Evolutionary conservation across 2,797 vertebrate species (phyloP), one percentile per base, ranked within the genome.

Genomic region (Betta splendens): DNA sequence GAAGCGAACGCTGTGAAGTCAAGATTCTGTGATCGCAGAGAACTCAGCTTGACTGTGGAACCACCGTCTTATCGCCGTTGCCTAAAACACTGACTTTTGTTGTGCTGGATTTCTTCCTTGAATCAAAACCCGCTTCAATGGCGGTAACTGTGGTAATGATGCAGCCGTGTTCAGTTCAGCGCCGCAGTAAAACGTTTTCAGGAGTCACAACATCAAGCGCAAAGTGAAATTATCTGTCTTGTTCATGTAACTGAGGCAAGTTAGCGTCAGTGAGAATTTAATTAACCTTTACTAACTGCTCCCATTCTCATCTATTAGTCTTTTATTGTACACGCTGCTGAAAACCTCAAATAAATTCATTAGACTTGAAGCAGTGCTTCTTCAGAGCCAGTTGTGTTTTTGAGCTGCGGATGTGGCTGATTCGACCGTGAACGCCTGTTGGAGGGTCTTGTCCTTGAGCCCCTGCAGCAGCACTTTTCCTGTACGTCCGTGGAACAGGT

Each of bases 1-100:
- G 64, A 82, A 87, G 63, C 70, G n/a, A 35, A 65, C 22, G 64
- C 74, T 75, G 56, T 74, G 77, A 72, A 85, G 62, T 79, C 63
- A 65, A 61, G 59, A 56, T 54, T 80, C 70, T 76, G 54, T 69
- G 77, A 79, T 65, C 32, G 33, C 67, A 67, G 55, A 75, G 75
- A 51, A 36, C 3, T 7, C 25, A 1, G 36, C 56, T 20, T 56
- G 66, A 79, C 26, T 62, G 18, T 32, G 21, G 59, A 82, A 65
- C 18, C 7, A 0, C 23, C 36, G n/a, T n/a, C n/a, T n/a, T n/a
- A n/a, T n/a, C n/a, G n/a, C n/a, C n/a, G n/a, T n/a, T n/a, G n/a
- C n/a, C n/a, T n/a, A n/a, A n/a, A n/a, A n/a, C n/a, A n/a, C n/a
- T n/a, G n/a, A n/a, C n/a, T n/a, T n/a, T n/a, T n/a, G n/a, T n/a